Conservation (phyloP, 1,140 invertebrate species). For the Euwallacea fornicatus region DNA sequence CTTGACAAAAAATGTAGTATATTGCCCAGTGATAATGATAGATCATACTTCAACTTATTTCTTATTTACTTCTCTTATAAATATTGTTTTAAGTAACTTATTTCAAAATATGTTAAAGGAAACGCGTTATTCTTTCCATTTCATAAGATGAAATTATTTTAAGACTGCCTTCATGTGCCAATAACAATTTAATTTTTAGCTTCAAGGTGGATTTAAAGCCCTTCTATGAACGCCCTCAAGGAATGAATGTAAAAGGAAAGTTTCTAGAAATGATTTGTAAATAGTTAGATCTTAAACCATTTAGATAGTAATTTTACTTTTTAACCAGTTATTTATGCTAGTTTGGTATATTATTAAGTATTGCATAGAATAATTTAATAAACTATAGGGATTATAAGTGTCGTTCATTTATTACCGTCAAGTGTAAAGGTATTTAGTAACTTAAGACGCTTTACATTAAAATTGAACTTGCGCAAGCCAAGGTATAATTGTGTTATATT, state of each 20-base stretch:
- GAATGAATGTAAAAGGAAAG: neutral
- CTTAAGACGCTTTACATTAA: no score
- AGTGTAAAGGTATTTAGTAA: no score
- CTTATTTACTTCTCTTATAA: conserved; percentile 12
- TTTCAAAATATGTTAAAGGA: neutral
- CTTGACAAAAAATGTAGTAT: conserved; percentile 22
- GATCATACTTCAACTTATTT: conserved; percentile 24
- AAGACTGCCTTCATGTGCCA: neutral
- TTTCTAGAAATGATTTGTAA: conserved; percentile 15
- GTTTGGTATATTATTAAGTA: conserved; percentile 2
- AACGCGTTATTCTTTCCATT: neutral
- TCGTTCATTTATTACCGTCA: no score
- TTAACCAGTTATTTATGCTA: conserved; percentile 10
- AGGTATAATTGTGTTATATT: no score
- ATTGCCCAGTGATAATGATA: neutral
- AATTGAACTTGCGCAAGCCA: no score
- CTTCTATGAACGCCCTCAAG: neutral
- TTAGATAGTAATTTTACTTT: conserved; percentile 34
- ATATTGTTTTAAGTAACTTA: conserved; percentile 21
- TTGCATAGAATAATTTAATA: conserved; percentile 22
- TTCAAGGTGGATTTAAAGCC: neutral
- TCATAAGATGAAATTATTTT: neutral
- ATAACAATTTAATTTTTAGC: neutral
- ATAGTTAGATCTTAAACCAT: conserved; percentile 1
- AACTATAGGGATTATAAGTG: no score